Percentiles rank a stretch among this genome's conserved stretches.
Conservation (phyloP, 2,113 vertebrate genomes). For the Brachyhypopomus occidentalis region DNA sequence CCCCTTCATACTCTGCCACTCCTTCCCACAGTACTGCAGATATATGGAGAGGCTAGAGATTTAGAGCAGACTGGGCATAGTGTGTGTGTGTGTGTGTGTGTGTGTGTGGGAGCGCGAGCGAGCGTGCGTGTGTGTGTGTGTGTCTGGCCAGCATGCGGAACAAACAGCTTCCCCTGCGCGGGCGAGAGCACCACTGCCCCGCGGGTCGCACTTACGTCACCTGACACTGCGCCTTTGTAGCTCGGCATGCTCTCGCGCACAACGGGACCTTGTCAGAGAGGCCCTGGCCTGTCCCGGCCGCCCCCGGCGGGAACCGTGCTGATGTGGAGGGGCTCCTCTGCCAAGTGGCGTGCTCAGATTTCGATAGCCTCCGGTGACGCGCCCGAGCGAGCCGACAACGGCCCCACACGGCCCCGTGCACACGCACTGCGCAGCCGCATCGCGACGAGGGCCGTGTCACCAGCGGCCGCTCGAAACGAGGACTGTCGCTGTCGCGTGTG, state of each 20-base stretch:
- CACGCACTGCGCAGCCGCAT: not conserved
- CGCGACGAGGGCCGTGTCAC: not conserved
- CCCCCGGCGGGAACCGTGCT: constrained; percentile 61
- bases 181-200: constrained; percentile 24
- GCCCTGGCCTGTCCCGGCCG: constrained; percentile 56
- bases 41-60: not conserved
- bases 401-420: not conserved
- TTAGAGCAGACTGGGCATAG: not conserved
- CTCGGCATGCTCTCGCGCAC: constrained; percentile 52
- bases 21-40: constrained; percentile 5
- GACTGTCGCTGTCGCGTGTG: not conserved
- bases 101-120: no score
- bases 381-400: not conserved
- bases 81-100: not conserved
- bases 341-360: constrained; percentile 64
- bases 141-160: constrained; percentile 4
- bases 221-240: constrained; percentile 61
- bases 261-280: constrained; percentile 61
- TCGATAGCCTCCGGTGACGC: constrained; percentile 44
- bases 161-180: constrained; percentile 42
- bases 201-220: constrained; percentile 60
- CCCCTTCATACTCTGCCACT: not conserved
- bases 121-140: not conserved
- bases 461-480: not conserved
- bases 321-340: constrained; percentile 60